These are phyloP conservation scores for Orthosia cruda DNA, from an alignment of 2,888 invertebrate genomes.

Conservation along the genomic window DNA sequence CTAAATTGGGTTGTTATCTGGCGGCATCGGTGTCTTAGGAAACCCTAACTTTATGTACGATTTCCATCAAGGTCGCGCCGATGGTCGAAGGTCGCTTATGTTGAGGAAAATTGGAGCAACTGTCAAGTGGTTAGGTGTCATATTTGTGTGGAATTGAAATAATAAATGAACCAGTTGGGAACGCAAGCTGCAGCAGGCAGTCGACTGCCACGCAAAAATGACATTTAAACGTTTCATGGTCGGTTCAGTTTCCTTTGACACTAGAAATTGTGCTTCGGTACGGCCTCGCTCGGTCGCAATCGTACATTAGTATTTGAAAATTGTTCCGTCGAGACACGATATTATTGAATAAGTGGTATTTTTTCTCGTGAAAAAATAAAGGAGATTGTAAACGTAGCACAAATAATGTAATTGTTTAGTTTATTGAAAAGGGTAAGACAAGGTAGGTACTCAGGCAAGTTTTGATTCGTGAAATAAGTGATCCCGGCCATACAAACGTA, in stretches of 20 bases:
- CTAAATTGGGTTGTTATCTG: not conserved
- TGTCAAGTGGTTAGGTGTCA: too few relatives aligned
- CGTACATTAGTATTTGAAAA: slow-evolving; percentile 7
- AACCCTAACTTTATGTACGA: slow-evolving; percentile 4
- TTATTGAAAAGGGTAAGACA: not conserved
- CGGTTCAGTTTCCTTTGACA: too few relatives aligned
- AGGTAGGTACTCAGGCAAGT: not conserved
- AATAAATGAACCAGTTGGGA: too few relatives aligned
- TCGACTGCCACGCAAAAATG: too few relatives aligned
- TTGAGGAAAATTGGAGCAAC: too few relatives aligned
- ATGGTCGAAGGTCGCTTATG: too few relatives aligned
- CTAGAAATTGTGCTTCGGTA: too few relatives aligned
- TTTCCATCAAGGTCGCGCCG: too few relatives aligned
- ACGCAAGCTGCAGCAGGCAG: too few relatives aligned
- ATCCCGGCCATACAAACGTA: slow-evolving; percentile 1
- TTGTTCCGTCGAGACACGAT: slow-evolving; percentile 20
- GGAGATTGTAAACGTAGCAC: slow-evolving; percentile 33
- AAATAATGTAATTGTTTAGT: slow-evolving; percentile 17
- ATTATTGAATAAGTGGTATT: not conserved
- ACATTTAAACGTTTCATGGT: too few relatives aligned
- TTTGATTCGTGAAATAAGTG: not conserved
- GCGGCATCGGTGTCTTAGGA: not conserved
- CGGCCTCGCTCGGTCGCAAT: too few relatives aligned
- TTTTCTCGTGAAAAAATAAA: not conserved
- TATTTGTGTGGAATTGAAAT: too few relatives aligned